These are phyloP conservation scores for Hycleus cichorii DNA, from an alignment of 1,140 invertebrate species.

Conservation along the genomic window DNA sequence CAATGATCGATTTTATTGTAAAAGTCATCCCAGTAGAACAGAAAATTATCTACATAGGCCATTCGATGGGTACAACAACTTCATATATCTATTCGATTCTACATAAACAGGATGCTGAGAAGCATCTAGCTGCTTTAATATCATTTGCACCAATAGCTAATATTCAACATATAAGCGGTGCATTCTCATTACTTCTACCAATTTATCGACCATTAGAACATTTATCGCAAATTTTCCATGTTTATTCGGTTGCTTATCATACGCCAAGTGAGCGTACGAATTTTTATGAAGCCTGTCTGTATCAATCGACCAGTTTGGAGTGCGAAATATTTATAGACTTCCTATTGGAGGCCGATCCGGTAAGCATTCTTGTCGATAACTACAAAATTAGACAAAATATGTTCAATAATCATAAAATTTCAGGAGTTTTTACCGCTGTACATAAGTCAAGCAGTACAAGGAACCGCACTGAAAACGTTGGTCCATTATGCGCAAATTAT, in stretches of 20 bases:
- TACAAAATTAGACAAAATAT: too few relatives aligned
- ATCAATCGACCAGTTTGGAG: neutral
- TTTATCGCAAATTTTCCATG: neutral
- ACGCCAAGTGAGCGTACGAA: neutral
- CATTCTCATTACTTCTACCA: neutral
- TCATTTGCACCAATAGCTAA: neutral
- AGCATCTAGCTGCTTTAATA: neutral
- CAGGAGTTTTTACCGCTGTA: neutral
- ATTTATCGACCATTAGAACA: neutral
- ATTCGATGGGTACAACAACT: conserved; percentile 1
- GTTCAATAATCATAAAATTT: neutral
- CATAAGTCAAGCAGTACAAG: neutral
- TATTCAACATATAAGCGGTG: neutral
- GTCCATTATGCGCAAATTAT: neutral
- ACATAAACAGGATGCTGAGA: neutral
- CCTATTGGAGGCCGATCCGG: too few relatives aligned
- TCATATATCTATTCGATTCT: neutral
- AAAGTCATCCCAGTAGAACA: neutral
- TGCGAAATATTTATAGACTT: neutral
- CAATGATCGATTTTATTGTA: neutral
- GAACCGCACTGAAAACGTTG: neutral
- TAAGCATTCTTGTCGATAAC: too few relatives aligned
- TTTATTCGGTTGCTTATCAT: neutral
- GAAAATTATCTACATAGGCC: neutral
- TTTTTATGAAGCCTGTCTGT: neutral